phyloP scores from a whole-genome alignment of 2,888 invertebrate genomes.

The Falcaria lacertinaria region DNA sequence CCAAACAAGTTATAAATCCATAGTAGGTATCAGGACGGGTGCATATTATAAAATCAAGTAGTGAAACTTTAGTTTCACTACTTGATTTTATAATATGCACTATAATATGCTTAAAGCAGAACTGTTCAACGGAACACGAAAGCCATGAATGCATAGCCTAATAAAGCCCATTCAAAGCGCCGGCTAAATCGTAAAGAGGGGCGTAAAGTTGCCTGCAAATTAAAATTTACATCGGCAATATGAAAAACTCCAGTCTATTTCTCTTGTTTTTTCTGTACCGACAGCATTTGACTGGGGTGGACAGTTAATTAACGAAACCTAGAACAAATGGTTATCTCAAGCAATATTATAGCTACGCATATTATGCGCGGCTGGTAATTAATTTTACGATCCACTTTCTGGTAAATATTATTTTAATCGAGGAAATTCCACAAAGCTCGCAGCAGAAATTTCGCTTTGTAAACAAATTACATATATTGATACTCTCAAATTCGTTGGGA shows the following conservation, averaged over 20 bases:
- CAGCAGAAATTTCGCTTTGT: no score
- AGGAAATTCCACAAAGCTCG: no score
- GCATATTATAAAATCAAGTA: constrained; percentile 20
- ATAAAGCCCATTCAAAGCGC: constrained; percentile 69
- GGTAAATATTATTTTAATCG: neutral
- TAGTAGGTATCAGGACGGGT: no score
- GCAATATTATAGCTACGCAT: constrained; percentile 15
- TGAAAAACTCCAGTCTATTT: constrained; percentile 68
- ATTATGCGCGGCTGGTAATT: constrained; percentile 14
- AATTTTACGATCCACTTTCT: constrained; percentile 6
- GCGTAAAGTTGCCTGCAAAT: constrained; percentile 75
- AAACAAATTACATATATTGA: no score
- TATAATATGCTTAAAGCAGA: no score
- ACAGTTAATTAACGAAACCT: constrained; percentile 73
- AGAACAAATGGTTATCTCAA: constrained; percentile 59
- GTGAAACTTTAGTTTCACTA: no score
- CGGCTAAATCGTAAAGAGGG: constrained; percentile 74
- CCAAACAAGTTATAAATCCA: no score
- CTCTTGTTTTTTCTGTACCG: constrained; percentile 58
- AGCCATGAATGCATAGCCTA: constrained; percentile 64
- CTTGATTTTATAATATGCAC: no score
- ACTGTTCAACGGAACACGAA: constrained; percentile 39
- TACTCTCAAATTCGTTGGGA: no score
- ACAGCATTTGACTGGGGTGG: constrained; percentile 64
- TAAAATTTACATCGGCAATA: constrained; percentile 77